Evolutionary conservation across 2,113 vertebrate genomes (phyloP).

Genomic region (human (Homo sapiens)): GRCh38 chr15:41656001-41656500

Average conservation of each 20-base stretch:
- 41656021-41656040: not conserved
- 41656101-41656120: not conserved
- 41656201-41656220: not conserved
- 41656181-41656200: conserved; percentile 12
- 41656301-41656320: not conserved
- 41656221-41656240: not conserved
- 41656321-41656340: too few relatives aligned
- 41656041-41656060: not conserved
- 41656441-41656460: too few relatives aligned
- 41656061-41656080: conserved; percentile 26
- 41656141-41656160: not conserved
- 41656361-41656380: not conserved
- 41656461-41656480: too few relatives aligned
- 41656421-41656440: too few relatives aligned
- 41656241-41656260: not conserved
- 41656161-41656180: conserved; percentile 18
- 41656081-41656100: not conserved
- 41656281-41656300: not conserved
- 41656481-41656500: too few relatives aligned
- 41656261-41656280: not conserved
- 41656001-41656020: not conserved
- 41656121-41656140: not conserved
- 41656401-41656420: too few relatives aligned
- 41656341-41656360: not conserved
- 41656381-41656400: too few relatives aligned